These are phyloP conservation scores for Blastomussa wellsi DNA, from an alignment of 92 coral and sea anemone species.

Conservation along the genomic window DNA sequence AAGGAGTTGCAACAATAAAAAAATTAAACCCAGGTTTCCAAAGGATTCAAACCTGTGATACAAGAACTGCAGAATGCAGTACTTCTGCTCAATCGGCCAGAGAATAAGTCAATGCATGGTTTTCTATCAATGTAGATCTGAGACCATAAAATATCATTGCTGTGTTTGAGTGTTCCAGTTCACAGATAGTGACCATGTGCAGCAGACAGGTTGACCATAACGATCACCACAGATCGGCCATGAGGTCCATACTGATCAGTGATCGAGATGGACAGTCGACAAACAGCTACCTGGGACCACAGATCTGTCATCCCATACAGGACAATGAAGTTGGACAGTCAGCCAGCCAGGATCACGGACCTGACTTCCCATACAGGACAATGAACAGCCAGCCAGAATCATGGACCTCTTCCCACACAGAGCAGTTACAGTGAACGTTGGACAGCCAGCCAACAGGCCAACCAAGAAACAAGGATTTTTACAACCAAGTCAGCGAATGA, in stretches of 20 bases:
- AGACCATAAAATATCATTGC: too few relatives aligned
- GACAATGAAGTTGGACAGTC: neutral
- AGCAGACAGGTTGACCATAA: neutral
- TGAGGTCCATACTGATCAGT: neutral
- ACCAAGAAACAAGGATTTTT: neutral
- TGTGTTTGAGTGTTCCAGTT: neutral
- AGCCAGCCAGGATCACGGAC: neutral
- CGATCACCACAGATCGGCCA: neutral
- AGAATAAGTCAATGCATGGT: too few relatives aligned
- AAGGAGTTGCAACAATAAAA: too few relatives aligned
- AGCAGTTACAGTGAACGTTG: neutral
- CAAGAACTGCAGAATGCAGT: too few relatives aligned
- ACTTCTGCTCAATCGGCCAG: too few relatives aligned
- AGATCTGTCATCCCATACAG: neutral
- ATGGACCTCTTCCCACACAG: too few relatives aligned
- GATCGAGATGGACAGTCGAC: too few relatives aligned
- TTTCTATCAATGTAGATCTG: too few relatives aligned
- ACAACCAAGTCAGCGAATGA: neutral
- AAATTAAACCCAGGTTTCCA: neutral
- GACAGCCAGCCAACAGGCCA: neutral
- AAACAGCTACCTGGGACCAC: too few relatives aligned
- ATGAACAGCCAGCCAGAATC: neutral
- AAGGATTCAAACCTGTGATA: neutral
- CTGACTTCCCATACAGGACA: neutral
- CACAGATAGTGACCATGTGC: neutral